A percentile compares a stretch with the other conserved stretches of the same genome.
phyloP scores from a whole-genome alignment of 2,888 invertebrate genomes.

The Phalera bucephala region DNA sequence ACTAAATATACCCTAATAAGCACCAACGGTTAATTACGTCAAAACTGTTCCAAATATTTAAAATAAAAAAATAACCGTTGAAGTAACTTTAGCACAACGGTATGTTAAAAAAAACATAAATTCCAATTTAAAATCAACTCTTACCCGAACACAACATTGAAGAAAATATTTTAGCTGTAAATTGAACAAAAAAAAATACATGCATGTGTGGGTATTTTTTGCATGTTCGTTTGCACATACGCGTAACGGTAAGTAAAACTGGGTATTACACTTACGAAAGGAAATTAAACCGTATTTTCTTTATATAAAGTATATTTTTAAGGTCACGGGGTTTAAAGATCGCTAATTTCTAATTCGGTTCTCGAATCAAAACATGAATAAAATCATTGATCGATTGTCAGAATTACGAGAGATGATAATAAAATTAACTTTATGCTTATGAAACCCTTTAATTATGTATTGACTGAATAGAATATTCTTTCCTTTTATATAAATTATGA shows the following conservation, averaged over 20 bases:
- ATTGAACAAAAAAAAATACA: constrained; percentile 43
- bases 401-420: constrained; percentile 9
- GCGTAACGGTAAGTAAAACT: constrained; percentile 52
- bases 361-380: constrained; percentile 16
- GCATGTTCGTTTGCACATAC: constrained; percentile 46
- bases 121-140: constrained; percentile 13
- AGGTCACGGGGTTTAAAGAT: constrained; percentile 14
- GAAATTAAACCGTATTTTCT: constrained; percentile 15
- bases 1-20: too few species aligned
- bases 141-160: constrained; percentile 27
- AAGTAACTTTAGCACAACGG: too few species aligned
- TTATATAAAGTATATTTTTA: constrained; percentile 10
- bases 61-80: too few species aligned
- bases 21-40: too few species aligned
- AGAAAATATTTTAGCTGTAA: constrained; percentile 52
- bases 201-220: constrained; percentile 45
- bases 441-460: too few species aligned
- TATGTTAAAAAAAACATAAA: constrained; percentile 1
- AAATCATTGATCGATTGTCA: constrained; percentile 13
- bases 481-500: too few species aligned
- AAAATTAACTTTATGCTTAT: not conserved
- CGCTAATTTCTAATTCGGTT: constrained; percentile 25
- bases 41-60: too few species aligned
- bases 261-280: constrained; percentile 12
- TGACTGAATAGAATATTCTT: too few species aligned